These are phyloP conservation scores for Alces alces DNA, from an alignment of 2,113 vertebrate species.

Conservation along the genomic window DNA sequence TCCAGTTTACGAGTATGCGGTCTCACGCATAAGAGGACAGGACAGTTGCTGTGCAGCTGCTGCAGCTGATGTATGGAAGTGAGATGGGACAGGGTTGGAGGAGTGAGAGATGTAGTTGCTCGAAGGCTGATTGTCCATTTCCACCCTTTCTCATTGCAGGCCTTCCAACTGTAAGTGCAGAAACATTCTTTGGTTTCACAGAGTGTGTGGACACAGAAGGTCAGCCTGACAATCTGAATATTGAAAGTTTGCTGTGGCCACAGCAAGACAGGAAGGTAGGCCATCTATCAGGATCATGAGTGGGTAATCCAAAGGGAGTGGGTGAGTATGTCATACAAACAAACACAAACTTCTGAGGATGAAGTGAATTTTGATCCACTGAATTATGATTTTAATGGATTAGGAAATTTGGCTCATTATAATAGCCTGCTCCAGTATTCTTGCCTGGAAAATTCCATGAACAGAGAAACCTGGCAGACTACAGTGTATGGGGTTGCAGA, in stretches of 20 bases:
- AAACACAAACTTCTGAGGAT: neutral
- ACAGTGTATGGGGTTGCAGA: neutral
- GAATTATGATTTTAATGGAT: neutral
- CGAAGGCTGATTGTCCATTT: neutral
- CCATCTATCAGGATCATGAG: neutral
- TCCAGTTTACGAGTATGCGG: neutral
- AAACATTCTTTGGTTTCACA: neutral
- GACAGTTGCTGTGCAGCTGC: neutral
- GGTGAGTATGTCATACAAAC: neutral
- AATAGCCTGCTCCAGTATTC: neutral
- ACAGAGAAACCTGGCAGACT: neutral
- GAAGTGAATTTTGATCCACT: neutral
- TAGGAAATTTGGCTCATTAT: slow-evolving; percentile 14
- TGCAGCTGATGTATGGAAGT: neutral
- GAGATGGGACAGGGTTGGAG: neutral
- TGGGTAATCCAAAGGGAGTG: neutral
- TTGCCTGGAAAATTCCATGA: neutral
- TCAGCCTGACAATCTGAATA: neutral
- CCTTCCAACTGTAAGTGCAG: neutral
- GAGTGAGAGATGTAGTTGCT: neutral
- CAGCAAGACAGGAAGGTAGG: neutral
- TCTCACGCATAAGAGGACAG: neutral
- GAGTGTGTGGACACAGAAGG: neutral
- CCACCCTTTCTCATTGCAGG: neutral
- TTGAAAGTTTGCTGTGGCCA: neutral